A percentile compares a stretch with the other conserved stretches of the same genome.
Conservation (phyloP, 2,797 vertebrate species). For the Falco concolor region DNA sequence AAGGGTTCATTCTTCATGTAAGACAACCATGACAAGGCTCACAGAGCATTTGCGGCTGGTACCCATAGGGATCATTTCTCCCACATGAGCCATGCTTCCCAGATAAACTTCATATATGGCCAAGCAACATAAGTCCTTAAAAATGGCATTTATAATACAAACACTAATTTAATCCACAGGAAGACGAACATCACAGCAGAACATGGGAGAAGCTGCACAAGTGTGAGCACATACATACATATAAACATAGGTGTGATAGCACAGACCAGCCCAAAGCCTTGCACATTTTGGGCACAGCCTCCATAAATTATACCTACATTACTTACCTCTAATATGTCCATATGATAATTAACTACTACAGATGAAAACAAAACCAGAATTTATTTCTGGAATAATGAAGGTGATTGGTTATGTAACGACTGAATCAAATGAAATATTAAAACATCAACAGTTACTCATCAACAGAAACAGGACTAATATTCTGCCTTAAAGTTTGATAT, state of each 20-base stretch:
- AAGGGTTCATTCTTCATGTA: neutral
- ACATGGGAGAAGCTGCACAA: neutral
- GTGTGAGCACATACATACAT: neutral
- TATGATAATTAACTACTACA: neutral
- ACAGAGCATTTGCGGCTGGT: neutral
- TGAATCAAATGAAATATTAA: neutral
- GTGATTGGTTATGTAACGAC: neutral
- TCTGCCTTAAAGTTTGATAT: constrained; percentile 8
- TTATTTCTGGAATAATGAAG: neutral
- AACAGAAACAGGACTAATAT: neutral
- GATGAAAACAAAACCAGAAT: neutral
- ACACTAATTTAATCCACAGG: neutral
- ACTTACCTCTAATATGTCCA: neutral
- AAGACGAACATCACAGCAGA: neutral
- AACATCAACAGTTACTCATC: neutral
- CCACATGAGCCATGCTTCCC: neutral
- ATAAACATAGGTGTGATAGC: neutral
- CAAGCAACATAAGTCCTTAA: neutral
- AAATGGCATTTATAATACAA: neutral
- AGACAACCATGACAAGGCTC: neutral
- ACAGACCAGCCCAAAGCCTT: neutral
- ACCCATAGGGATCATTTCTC: neutral
- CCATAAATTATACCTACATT: neutral
- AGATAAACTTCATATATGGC: neutral
- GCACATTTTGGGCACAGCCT: neutral